phyloP scores from a whole-genome alignment of 2,888 invertebrate genomes.

The Coelopa pilipes region DNA sequence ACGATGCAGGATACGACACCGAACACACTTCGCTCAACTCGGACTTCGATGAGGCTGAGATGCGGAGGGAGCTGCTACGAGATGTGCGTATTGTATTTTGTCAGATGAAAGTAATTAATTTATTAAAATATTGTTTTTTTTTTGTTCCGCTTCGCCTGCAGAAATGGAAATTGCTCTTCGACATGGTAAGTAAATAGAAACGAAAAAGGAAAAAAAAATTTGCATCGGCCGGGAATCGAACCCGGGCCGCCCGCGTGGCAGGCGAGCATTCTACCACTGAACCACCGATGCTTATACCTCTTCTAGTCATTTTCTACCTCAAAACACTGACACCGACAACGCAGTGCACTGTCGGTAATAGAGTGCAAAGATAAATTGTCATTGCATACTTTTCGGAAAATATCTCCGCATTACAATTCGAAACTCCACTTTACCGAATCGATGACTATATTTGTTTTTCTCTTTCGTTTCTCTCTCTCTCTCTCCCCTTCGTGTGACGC shows the following conservation, averaged over 20 bases:
- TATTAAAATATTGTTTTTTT: constrained; percentile 12
- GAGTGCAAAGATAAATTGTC: neutral
- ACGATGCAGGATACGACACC: constrained; percentile 78
- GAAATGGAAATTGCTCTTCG: constrained; percentile 91
- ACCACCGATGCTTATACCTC: constrained; percentile 37
- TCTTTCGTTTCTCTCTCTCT: neutral
- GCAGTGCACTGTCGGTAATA: neutral
- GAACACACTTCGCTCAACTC: constrained; percentile 85
- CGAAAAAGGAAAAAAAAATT: neutral
- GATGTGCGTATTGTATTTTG: constrained; percentile 73
- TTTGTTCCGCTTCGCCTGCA: constrained; percentile 68
- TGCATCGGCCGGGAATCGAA: constrained; percentile 52
- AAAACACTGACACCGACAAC: too few species aligned
- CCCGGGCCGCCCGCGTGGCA: constrained; percentile 49
- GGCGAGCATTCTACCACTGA: constrained; percentile 43
- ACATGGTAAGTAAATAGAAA: constrained; percentile 73
- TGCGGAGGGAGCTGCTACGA: constrained; percentile 79
- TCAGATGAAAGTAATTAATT: neutral
- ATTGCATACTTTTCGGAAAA: too few species aligned
- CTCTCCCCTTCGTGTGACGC: neutral
- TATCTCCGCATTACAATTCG: too few species aligned
- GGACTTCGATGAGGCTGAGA: constrained; percentile 82
- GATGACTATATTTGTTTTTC: too few species aligned
- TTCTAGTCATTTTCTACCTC: neutral
- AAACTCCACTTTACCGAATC: too few species aligned